These are phyloP conservation scores for Oophaga sylvatica DNA, from an alignment of 2,797 vertebrate genomes.

Conservation along the genomic window DNA sequence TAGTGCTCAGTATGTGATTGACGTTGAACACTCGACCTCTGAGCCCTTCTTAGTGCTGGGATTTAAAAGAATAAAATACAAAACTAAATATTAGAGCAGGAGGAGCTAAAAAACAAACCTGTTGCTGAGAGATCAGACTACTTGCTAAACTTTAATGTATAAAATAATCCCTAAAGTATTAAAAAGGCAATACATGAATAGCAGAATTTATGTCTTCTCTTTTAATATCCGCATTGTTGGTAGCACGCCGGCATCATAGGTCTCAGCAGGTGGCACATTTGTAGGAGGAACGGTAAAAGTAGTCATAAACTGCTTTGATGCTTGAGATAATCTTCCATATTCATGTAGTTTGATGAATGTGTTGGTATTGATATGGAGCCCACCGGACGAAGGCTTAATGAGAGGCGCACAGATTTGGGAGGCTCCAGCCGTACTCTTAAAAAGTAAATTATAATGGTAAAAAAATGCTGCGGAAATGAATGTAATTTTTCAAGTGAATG, in stretches of 20 bases:
- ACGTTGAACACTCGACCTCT: too few species aligned
- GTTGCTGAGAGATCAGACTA: too few species aligned
- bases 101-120: too few species aligned
- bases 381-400: background rate
- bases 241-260: background rate
- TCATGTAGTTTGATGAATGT: background rate
- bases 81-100: too few species aligned
- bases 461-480: constrained; percentile 30
- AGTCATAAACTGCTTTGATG: background rate
- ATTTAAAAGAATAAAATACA: too few species aligned
- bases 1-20: too few species aligned
- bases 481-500: constrained; percentile 58
- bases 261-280: constrained; percentile 5
- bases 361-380: constrained; percentile 11
- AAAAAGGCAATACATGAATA: background rate
- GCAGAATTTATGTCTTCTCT: background rate
- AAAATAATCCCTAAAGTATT: background rate
- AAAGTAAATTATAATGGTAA: constrained; percentile 29
- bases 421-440: background rate
- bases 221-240: background rate
- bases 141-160: too few species aligned
- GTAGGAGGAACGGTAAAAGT: background rate
- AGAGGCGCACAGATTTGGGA: constrained; percentile 13
- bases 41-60: too few species aligned
- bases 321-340: background rate